Evolutionary conservation across 2,888 invertebrate genomes (phyloP), one percentile per base, ranked within the genome.

Genomic region (Carabus problematicus): DNA sequence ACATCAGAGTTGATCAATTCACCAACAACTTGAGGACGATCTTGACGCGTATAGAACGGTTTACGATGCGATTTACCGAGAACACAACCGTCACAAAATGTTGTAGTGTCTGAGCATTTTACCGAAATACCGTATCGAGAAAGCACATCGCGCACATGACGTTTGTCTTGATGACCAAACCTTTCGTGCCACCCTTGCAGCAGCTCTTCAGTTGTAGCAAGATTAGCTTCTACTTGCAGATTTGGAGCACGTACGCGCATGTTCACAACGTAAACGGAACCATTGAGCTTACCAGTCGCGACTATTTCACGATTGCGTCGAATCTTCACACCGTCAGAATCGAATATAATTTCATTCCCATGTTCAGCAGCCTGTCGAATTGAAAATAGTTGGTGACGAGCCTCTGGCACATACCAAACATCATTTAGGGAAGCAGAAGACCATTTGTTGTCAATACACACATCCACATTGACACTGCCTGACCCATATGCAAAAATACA

Each of bases 111-210:
- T 8, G 71, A 72, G 29, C 62, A 69, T 62, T 71, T 72, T 8
- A 71, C 70, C 12, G 70, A 19, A 54, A 73, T 71, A 60, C 71
- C 73, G 58, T 64, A 18, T n/a, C 72, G 71, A 49, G 71, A 71
- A 8, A 74, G 45, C 54, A 74, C 72, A 16, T 72, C 69, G 40
- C 73, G 72, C 64, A 74, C 75, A 64, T 74, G 74, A 16, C 74
- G 71, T 70, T 74, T 74, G 40, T 74, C 72, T 62, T 74, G 74
- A 68, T 74, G 73, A 40, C 73, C 73, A 0, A 74, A 63, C 16
- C 72, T 61, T 54, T 74, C 73, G 18, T 74, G 73, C 72, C 73
- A 75, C 43, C 71, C 72, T 43, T 73, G 75, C 8, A 74, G 69
- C n/a, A 73, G 16, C 42, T 73, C 73, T 70, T 71, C 71, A 42